phyloP scores from a whole-genome alignment of 1,140 invertebrate species.

The Drosophila baimaii region DNA sequence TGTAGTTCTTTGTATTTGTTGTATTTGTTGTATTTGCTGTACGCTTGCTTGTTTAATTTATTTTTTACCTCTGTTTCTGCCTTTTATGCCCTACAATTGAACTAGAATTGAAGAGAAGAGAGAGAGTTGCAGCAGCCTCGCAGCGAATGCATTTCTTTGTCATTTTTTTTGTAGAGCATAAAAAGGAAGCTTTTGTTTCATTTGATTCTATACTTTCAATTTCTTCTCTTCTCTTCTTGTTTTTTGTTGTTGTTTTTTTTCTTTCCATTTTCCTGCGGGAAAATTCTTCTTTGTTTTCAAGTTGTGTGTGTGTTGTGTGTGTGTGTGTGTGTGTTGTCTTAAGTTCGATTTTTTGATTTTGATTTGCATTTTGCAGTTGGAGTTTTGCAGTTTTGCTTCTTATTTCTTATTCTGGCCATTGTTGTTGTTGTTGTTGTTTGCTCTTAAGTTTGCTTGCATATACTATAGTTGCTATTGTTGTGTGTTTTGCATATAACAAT shows the following conservation, averaged over 20 bases:
- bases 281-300: neutral
- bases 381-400: slow-evolving; percentile 1
- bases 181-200: slow-evolving; percentile 45
- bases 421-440: slow-evolving; percentile 29
- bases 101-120: slow-evolving; percentile 34
- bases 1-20: slow-evolving; percentile 33
- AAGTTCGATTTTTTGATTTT: slow-evolving; percentile 72
- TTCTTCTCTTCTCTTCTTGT: neutral
- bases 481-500: slow-evolving; percentile 43
- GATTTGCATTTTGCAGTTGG: slow-evolving; percentile 42
- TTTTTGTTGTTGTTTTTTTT: neutral
- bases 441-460: slow-evolving; percentile 26
- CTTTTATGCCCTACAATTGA: slow-evolving; percentile 45
- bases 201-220: slow-evolving; percentile 17
- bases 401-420: slow-evolving; percentile 11
- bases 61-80: slow-evolving; percentile 35
- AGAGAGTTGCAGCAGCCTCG: slow-evolving; percentile 7
- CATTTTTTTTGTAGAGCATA: slow-evolving; percentile 37
- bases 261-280: neutral
- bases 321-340: slow-evolving; percentile 61
- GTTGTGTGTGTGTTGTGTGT: too few species aligned
- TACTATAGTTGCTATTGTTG: slow-evolving; percentile 20
- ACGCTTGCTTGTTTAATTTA: slow-evolving; percentile 33
- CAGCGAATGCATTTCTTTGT: slow-evolving; percentile 2
- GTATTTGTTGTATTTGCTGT: slow-evolving; percentile 14